Base-by-base conservation (phyloP, 2,113 vertebrate genomes). In the Indicator maculatus region DNA sequence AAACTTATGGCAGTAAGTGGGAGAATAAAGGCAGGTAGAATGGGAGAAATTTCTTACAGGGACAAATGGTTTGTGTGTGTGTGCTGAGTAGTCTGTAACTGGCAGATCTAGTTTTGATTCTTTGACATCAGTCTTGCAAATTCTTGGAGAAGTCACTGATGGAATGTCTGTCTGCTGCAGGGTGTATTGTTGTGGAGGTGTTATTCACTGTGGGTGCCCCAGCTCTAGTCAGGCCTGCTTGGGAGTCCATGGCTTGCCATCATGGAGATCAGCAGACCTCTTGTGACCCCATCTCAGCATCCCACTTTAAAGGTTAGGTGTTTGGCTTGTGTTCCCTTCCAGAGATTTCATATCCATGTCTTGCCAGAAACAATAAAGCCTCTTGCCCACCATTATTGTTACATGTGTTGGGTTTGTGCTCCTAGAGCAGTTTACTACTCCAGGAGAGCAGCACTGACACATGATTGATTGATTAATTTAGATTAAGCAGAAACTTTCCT, bases 221-320 rank as follows among this genome's bases (percentile, higher is more conserved):
- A 59, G 45, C 16, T 21, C 36, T 20, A 18, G 6, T 52, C 27
- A 66, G 33, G 45, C 39, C 61, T 60, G 20, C 70, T 38, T 78
- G 61, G 36, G 60, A 56, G 23, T 55, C 17, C 3, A 0, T 18
- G 44, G 24, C 38, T 73, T 0, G 0, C 41, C 44, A 5, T 21
- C 5, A 1, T 36, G 38, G 44, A 28, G 30, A 30, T 52, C 84
- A 74, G 65, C 7, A 11, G 47, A 6, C 19, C 20, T 55, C 58
- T 64, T 0, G 0, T 27, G 24, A 44, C 52, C 81, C 56, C 58
- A 14, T 27, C 82, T 70, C 66, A 30, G 66, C 71, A 64, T 24
- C 38, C 27, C 8, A 0, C 56, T 69, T 14, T 6, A 65, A 88
- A 89, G 50, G 12, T 61, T 11, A 26, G n/a, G 11, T 60, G 1